phyloP scores from a whole-genome alignment of 2,888 invertebrate genomes.

The Petrolisthes manimaculis region DNA sequence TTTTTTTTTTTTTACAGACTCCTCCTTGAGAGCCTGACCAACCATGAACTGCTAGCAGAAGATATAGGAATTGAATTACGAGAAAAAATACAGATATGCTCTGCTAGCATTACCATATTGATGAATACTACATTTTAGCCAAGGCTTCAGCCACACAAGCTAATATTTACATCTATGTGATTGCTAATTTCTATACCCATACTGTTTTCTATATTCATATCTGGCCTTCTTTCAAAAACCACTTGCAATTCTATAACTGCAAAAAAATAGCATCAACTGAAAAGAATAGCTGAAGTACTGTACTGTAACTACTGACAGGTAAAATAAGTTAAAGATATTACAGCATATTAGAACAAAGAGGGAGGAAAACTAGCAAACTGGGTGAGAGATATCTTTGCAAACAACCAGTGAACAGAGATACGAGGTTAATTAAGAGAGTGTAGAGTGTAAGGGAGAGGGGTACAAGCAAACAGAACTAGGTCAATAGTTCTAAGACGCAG shows the following conservation, averaged over 20 bases:
- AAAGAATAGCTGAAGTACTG: neutral
- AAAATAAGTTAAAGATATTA: neutral
- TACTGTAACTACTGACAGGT: neutral
- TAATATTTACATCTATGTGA: too few relatives aligned
- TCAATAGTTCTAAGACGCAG: slow-evolving; percentile 29
- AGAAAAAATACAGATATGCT: too few relatives aligned
- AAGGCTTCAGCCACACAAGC: too few relatives aligned
- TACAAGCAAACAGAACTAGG: slow-evolving; percentile 45
- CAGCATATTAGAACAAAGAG: neutral
- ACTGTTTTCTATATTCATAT: too few relatives aligned
- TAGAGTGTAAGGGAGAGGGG: slow-evolving; percentile 13
- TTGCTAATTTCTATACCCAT: too few relatives aligned
- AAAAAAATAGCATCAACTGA: neutral
- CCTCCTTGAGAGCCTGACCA: too few relatives aligned
- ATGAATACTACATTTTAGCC: too few relatives aligned
- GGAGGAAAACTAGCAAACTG: slow-evolving; percentile 3
- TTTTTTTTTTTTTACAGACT: too few relatives aligned
- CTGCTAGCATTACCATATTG: too few relatives aligned
- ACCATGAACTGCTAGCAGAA: too few relatives aligned
- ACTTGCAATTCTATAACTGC: slow-evolving; percentile 1
- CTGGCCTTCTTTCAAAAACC: neutral
- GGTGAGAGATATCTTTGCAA: slow-evolving; percentile 2
- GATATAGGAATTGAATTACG: too few relatives aligned
- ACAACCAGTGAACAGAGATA: slow-evolving; percentile 7
- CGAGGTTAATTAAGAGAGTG: slow-evolving; percentile 4